phyloP scores from a whole-genome alignment of 2,797 vertebrate species.

The Rhincodon typus region DNA sequence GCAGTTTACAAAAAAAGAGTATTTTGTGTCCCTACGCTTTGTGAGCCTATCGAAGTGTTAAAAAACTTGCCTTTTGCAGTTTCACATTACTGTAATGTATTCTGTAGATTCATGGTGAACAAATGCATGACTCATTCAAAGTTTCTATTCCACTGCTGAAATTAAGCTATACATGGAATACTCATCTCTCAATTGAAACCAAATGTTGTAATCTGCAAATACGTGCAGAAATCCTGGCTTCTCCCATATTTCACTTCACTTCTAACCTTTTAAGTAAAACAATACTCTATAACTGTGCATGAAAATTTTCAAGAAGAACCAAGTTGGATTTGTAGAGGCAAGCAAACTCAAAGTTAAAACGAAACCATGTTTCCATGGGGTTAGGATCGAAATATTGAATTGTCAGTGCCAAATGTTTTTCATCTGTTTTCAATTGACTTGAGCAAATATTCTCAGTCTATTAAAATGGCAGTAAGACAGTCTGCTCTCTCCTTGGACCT shows the following conservation, averaged over 20 bases:
- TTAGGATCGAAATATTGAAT: slow-evolving; percentile 25
- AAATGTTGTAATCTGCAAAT: slow-evolving; percentile 26
- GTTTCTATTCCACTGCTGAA: slow-evolving; percentile 2
- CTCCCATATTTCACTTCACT: background rate
- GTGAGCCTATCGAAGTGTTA: background rate
- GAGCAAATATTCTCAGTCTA: slow-evolving; percentile 12
- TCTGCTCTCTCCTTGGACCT: background rate
- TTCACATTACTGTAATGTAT: background rate
- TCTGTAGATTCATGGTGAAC: background rate
- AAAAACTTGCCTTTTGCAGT: background rate
- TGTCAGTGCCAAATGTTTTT: slow-evolving; percentile 22
- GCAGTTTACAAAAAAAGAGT: background rate
- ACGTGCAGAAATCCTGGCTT: background rate
- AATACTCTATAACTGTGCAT: background rate
- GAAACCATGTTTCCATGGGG: slow-evolving; percentile 11
- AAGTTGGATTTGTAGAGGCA: background rate
- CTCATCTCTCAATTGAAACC: slow-evolving; percentile 25
- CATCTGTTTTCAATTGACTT: slow-evolving; percentile 35
- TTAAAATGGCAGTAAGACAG: background rate
- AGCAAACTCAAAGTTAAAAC: slow-evolving; percentile 12
- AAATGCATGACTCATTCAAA: background rate
- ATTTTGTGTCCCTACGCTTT: background rate
- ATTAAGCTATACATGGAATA: background rate
- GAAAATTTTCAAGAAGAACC: background rate
- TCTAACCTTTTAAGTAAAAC: slow-evolving; percentile 28